These are phyloP conservation scores for Synergus gifuensis DNA, from an alignment of 2,888 invertebrate species.

Conservation along the genomic window DNA sequence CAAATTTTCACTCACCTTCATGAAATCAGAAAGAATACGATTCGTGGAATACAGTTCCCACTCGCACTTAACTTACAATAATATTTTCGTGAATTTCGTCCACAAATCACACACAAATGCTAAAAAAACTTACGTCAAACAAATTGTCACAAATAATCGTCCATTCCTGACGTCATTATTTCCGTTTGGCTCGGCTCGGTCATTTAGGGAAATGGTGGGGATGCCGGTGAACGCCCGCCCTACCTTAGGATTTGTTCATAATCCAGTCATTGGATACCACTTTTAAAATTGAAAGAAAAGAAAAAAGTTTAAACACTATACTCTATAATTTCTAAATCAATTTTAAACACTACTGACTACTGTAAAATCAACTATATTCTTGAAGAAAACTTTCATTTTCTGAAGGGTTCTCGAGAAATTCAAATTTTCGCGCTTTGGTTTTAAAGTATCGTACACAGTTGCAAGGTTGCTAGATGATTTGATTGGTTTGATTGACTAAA, in stretches of 20 bases:
- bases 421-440: not conserved
- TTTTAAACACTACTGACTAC: no score
- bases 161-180: slow-evolving; percentile 72
- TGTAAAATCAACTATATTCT: no score
- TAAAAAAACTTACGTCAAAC: slow-evolving; percentile 16
- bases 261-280: not conserved
- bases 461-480: not conserved
- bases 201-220: slow-evolving; percentile 27
- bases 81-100: slow-evolving; percentile 1
- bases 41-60: not conserved
- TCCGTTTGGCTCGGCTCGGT: slow-evolving; percentile 56
- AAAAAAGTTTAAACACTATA: no score
- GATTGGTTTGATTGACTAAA: no score
- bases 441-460: not conserved
- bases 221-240: slow-evolving; percentile 37
- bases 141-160: slow-evolving; percentile 58
- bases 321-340: no score
- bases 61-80: slow-evolving; percentile 10
- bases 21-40: slow-evolving; percentile 19
- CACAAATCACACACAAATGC: slow-evolving; percentile 2
- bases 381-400: not conserved
- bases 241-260: not conserved
- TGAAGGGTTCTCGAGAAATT: not conserved
- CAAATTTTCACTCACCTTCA: slow-evolving; percentile 43
- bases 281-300: no score